Conservation (phyloP, 2,113 vertebrate species). For the Delphinapterus leucas region DNA sequence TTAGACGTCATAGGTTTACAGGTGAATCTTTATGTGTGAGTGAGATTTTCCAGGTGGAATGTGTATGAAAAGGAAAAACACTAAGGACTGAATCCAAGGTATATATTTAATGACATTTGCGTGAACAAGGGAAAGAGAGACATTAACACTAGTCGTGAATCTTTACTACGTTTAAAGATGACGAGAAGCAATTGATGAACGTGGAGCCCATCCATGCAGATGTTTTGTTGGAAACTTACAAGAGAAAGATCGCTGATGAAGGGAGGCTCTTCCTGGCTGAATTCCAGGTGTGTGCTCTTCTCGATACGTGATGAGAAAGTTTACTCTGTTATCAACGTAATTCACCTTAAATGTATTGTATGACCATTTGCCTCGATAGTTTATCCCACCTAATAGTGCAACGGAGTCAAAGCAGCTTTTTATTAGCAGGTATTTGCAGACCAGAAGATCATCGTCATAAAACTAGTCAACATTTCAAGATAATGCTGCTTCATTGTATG, state of each 20-base stretch:
- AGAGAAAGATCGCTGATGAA: constrained; percentile 94
- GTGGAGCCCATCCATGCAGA: constrained; percentile 94
- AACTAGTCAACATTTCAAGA: neutral
- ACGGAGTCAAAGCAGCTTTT: neutral
- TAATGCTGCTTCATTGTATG: neutral
- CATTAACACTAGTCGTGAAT: neutral
- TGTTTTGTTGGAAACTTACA: constrained; percentile 88
- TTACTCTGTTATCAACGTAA: neutral
- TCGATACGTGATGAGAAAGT: neutral
- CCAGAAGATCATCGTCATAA: too few species aligned
- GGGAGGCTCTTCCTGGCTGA: constrained; percentile 95
- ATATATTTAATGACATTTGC: neutral
- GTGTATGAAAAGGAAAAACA: neutral
- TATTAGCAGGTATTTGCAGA: neutral
- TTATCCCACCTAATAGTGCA: too few species aligned
- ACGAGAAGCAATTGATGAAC: constrained; percentile 87
- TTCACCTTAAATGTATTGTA: neutral
- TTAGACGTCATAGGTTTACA: neutral
- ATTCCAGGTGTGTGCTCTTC: constrained; percentile 90
- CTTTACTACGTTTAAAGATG: constrained; percentile 78
- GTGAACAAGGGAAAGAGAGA: neutral
- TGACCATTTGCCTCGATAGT: neutral
- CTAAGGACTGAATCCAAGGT: neutral
- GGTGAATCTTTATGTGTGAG: neutral
- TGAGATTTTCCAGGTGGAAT: neutral